Conservation (phyloP, 23 tunicate genomes). For the Trididemnum miniatum region DNA sequence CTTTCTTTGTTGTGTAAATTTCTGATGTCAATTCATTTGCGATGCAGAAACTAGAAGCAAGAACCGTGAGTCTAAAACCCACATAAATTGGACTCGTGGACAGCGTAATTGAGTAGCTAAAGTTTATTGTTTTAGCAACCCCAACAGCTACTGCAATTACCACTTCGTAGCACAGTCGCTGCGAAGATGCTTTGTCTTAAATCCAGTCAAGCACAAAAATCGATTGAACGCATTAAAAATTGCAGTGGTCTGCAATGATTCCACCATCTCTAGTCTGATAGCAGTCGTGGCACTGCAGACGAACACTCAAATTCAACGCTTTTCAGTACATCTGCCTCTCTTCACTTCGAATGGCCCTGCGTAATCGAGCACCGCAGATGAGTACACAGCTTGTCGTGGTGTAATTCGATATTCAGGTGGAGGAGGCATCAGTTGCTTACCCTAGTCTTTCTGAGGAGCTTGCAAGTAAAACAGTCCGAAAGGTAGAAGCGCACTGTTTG, state of each 20-base stretch:
- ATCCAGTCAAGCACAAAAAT: background rate
- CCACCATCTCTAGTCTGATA: background rate
- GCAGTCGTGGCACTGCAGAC: constrained; percentile 7
- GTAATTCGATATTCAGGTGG: background rate
- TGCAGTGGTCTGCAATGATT: background rate
- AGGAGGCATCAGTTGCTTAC: constrained; percentile 17
- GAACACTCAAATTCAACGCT: background rate
- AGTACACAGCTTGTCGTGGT: background rate
- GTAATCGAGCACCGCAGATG: background rate
- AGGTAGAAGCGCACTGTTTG: constrained; percentile 2
- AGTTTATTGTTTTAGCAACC: no score
- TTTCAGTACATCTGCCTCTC: constrained; percentile 6
- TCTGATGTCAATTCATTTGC: no score
- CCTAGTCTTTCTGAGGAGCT: background rate
- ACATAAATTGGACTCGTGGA: no score
- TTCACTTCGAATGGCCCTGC: constrained; percentile 16
- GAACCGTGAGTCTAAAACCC: no score
- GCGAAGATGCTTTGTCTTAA: background rate
- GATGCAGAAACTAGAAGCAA: no score
- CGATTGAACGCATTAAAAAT: background rate
- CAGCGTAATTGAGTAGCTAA: no score
- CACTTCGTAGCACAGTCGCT: constrained; percentile 9
- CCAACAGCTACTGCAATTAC: no score
- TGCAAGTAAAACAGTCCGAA: constrained; percentile 3
- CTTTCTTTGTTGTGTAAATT: no score